Base-by-base conservation (phyloP, 30 jellyfish, hydroid and myxozoan genomes). In the Haliclystus octoradiatus region DNA sequence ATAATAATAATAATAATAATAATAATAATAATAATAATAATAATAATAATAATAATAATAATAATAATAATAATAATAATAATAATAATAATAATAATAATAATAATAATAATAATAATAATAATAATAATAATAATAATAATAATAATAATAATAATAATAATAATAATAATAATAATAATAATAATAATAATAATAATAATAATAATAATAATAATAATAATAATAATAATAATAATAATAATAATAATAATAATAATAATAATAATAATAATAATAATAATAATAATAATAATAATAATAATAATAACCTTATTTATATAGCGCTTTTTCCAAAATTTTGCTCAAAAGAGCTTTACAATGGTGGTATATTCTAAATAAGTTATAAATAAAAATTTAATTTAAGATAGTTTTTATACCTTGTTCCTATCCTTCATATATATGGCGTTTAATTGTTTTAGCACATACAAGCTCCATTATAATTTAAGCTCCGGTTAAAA, bases 181-280 rank as follows among this genome's bases (percentile, higher is more conserved):
- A 63, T 63, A 50, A 63, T 63, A 50, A 63, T 63, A 50, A 63
- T 63, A 50, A 63, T 63, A 50, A 63, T 63, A 50, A 63, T 63
- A 50, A 63, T 63, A 50, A 63, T 63, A 50, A 63, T 63, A 50
- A 63, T 63, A 50, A 63, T 63, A 50, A 63, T 63, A 50, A 63
- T 63, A 50, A 63, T 63, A 50, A 63, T 63, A 50, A 63, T 63
- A 50, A 63, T 63, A 50, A 63, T 63, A 50, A 63, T 63, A 50
- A 63, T 63, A 50, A 63, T 63, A 50, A 63, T 63, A 50, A 63
- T 63, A 50, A 63, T 63, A 50, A 63, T 63, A 50, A 63, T 63
- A 50, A 63, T 63, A 50, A 63, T 63, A 50, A 63, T 63, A 50
- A 29, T 63, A 50, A 63, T 63, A 50, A 63, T 63, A 50, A 63